Conservation (phyloP, 2,888 invertebrate species). For the Andrena minutula region DNA sequence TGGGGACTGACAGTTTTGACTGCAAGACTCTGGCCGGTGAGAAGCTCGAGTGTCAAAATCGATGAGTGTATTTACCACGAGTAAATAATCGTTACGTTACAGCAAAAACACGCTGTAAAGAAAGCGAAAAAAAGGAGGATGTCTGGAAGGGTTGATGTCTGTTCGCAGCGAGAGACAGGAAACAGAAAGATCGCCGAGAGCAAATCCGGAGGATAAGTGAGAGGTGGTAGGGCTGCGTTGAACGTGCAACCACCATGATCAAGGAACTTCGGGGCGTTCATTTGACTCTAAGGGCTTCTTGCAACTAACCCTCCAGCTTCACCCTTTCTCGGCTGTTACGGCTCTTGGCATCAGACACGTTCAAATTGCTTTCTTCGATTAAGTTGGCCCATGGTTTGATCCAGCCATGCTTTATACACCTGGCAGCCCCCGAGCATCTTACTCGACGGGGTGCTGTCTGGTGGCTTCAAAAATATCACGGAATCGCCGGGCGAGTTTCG, state of each 20-base stretch:
- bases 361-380: constrained; percentile 21
- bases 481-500: not conserved
- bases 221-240: constrained; percentile 81
- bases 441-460: not conserved
- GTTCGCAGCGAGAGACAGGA: constrained; percentile 83
- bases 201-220: constrained; percentile 83
- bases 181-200: constrained; percentile 78
- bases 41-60: not conserved
- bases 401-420: too few relatives aligned
- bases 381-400: constrained; percentile 5
- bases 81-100: constrained; percentile 15
- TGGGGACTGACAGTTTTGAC: too few relatives aligned
- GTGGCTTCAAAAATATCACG: not conserved
- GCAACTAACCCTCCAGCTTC: constrained; percentile 29
- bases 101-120: not conserved
- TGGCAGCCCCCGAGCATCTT: not conserved
- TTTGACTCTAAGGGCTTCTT: constrained; percentile 28
- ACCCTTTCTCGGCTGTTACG: constrained; percentile 12
- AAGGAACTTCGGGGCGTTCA: constrained; percentile 46
- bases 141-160: constrained; percentile 52
- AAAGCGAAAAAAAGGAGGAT: not conserved
- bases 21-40: not conserved
- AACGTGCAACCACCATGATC: constrained; percentile 74
- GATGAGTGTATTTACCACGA: not conserved
- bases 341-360: constrained; percentile 5